Percentiles rank a stretch among this genome's conserved stretches.
Evolutionary conservation across 2,888 invertebrate genomes (phyloP).

Genomic region (Pristionchus fissidentatus): DNA sequence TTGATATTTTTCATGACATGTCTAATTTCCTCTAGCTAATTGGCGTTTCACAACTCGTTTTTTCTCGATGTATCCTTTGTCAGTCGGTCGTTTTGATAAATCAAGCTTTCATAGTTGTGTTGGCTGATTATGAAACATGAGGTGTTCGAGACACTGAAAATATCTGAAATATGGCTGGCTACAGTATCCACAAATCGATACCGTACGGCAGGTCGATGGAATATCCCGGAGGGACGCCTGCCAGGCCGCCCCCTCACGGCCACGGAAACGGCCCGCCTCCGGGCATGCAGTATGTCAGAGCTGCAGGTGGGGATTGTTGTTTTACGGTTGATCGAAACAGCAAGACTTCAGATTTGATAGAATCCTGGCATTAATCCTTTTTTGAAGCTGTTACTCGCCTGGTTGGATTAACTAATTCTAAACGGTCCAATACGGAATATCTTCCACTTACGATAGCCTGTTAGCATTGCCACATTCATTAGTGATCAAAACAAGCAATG

Average conservation of each 20-base stretch:
- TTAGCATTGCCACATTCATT: too few species aligned
- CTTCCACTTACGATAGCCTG: too few species aligned
- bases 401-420: too few species aligned
- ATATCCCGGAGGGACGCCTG: neutral
- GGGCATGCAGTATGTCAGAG: neutral
- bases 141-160: constrained; percentile 7
- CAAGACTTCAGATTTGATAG: too few species aligned
- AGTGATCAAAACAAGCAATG: too few species aligned
- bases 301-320: constrained; percentile 1
- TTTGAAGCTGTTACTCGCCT: neutral
- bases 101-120: neutral
- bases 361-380: too few species aligned
- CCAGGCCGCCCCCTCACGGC: neutral
- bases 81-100: constrained; percentile 27
- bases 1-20: constrained; percentile 9
- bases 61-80: constrained; percentile 5
- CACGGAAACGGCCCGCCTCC: neutral
- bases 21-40: neutral
- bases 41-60: constrained; percentile 9
- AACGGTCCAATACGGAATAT: too few species aligned
- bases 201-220: neutral
- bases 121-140: neutral
- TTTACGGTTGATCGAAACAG: too few species aligned
- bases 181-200: neutral
- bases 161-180: neutral